Evolutionary conservation across 2,113 vertebrate genomes (phyloP).

Genomic region (Heptranchias perlo): DNA sequence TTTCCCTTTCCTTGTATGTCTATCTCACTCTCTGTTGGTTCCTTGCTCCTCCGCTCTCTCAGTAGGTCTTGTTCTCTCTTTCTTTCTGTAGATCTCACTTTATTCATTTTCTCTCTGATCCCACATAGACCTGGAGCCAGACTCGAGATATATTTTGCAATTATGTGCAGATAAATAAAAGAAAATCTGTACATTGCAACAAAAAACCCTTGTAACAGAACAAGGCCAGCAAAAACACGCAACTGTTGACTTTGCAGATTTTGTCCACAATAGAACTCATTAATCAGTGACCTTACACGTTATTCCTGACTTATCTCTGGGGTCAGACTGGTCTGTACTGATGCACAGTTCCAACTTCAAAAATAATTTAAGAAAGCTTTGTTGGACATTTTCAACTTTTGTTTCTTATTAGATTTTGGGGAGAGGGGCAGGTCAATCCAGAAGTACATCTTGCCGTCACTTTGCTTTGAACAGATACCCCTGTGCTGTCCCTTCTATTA

Average conservation of each 20-base stretch:
- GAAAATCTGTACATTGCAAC: slow-evolving; percentile 1
- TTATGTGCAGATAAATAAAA: background rate
- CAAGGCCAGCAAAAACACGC: background rate
- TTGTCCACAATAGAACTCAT: slow-evolving; percentile 1
- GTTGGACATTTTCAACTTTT: background rate
- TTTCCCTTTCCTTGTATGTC: background rate
- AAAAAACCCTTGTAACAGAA: background rate
- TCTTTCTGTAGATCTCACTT: background rate
- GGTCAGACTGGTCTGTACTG: slow-evolving; percentile 15
- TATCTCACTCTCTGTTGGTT: background rate
- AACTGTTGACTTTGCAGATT: slow-evolving; percentile 21
- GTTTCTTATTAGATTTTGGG: background rate
- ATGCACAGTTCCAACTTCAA: background rate
- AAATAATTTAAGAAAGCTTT: background rate
- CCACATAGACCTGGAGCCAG: background rate
- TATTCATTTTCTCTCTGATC: slow-evolving; percentile 1
- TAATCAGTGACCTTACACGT: background rate
- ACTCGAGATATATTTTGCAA: background rate
- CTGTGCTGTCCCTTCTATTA: background rate
- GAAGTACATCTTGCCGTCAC: background rate
- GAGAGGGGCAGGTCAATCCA: background rate
- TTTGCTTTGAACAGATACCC: background rate
- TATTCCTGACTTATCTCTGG: slow-evolving; percentile 9
- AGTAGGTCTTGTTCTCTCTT: background rate
- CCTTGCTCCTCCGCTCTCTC: background rate